These are phyloP conservation scores for Amphilophus citrinellus DNA, from an alignment of 2,113 vertebrate genomes.

Conservation along the genomic window DNA sequence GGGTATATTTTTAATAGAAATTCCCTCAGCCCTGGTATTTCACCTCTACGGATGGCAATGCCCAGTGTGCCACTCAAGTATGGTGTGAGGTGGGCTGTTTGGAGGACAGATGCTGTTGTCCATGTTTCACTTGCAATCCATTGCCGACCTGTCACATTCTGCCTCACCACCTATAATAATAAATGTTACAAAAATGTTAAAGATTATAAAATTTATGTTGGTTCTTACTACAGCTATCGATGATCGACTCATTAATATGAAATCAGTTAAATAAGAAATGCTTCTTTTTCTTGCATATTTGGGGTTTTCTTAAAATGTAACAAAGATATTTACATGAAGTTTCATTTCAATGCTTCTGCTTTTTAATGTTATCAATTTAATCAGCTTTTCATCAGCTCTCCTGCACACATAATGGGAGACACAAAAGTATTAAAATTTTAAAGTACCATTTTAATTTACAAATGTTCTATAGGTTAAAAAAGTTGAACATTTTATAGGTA, in stretches of 20 bases:
- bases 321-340: background rate
- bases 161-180: conserved; percentile 40
- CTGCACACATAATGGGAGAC: too few species aligned
- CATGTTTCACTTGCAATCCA: conserved; percentile 82
- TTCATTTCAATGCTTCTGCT: background rate
- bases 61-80: conserved; percentile 77
- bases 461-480: too few species aligned
- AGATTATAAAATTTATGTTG: background rate
- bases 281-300: background rate
- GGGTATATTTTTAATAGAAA: conserved; percentile 67
- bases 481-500: too few species aligned
- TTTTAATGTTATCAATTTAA: background rate
- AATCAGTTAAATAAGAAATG: background rate
- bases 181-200: background rate
- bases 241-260: background rate
- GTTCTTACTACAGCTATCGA: background rate
- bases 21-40: conserved; percentile 71
- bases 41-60: conserved; percentile 75
- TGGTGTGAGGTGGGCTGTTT: conserved; percentile 53
- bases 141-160: conserved; percentile 72
- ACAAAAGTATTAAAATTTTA: too few species aligned
- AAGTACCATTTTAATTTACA: too few species aligned
- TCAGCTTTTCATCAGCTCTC: background rate
- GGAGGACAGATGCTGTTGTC: conserved; percentile 66
- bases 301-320: background rate